phyloP scores from a whole-genome alignment of 2,888 invertebrate species.

The Cylindroiulus punctatus region DNA sequence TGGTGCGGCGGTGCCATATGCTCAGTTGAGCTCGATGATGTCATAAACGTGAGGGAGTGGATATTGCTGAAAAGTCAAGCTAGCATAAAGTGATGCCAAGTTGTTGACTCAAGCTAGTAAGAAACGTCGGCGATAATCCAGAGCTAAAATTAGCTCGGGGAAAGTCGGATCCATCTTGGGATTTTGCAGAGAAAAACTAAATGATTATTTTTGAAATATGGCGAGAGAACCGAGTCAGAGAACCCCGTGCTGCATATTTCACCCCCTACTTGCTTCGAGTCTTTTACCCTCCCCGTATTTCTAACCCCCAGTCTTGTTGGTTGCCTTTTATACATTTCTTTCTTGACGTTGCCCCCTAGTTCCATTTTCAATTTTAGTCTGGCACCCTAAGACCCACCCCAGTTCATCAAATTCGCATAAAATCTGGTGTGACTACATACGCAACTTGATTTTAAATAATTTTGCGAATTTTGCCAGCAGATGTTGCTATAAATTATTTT shows the following conservation, averaged over 20 bases:
- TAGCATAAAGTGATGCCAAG: slow-evolving; percentile 1
- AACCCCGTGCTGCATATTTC: background rate
- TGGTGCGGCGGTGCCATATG: background rate
- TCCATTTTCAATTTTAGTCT: background rate
- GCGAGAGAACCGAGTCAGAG: too few relatives aligned
- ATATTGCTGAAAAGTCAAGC: background rate
- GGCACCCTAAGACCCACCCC: slow-evolving; percentile 16
- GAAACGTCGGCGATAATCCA: background rate
- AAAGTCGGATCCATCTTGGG: slow-evolving; percentile 8
- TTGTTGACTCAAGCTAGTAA: slow-evolving; percentile 10
- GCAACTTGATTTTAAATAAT: too few relatives aligned
- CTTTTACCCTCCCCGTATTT: slow-evolving; percentile 21
- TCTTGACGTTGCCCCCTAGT: background rate
- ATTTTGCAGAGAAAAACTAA: background rate
- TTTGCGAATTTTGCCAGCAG: too few relatives aligned
- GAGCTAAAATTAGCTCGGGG: background rate
- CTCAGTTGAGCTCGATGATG: background rate
- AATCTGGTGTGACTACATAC: background rate
- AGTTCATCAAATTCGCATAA: background rate
- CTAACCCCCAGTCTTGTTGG: slow-evolving; percentile 20
- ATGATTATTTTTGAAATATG: slow-evolving; percentile 18
- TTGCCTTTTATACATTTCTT: slow-evolving; percentile 15
- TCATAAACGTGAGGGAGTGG: background rate
- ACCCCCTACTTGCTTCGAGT: background rate
- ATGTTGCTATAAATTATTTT: too few relatives aligned